Conservation (phyloP, 2,888 invertebrate genomes). For the Coremacera marginata region DNA sequence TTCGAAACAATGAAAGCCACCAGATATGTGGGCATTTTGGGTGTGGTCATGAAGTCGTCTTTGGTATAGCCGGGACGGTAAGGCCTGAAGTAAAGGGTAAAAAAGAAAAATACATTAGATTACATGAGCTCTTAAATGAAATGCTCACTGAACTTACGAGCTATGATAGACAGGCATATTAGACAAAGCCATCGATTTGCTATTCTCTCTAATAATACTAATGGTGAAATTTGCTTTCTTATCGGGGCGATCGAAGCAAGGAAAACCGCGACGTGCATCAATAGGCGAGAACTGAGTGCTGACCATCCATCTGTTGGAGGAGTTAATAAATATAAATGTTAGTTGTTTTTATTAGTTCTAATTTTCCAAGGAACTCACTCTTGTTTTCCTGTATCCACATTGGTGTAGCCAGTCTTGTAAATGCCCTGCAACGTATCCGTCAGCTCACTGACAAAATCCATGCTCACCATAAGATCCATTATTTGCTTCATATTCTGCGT, state of each 20-base stretch:
- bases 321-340: not conserved
- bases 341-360: not conserved
- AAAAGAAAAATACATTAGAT: not conserved
- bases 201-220: slow-evolving; percentile 73
- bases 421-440: slow-evolving; percentile 72
- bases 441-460: slow-evolving; percentile 72
- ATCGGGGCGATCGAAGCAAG: slow-evolving; percentile 88
- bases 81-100: slow-evolving; percentile 45
- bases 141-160: slow-evolving; percentile 53
- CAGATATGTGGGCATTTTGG: slow-evolving; percentile 82
- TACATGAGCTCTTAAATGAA: not conserved
- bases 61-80: slow-evolving; percentile 72
- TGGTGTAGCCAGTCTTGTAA: slow-evolving; percentile 71
- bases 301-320: slow-evolving; percentile 76
- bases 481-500: slow-evolving; percentile 52
- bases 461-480: slow-evolving; percentile 68
- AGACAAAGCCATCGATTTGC: slow-evolving; percentile 70
- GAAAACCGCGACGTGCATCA: slow-evolving; percentile 85
- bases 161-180: slow-evolving; percentile 74
- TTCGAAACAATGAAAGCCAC: slow-evolving; percentile 76
- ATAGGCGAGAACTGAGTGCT: slow-evolving; percentile 86
- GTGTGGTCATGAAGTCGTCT: slow-evolving; percentile 75
- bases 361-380: slow-evolving; percentile 63
- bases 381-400: slow-evolving; percentile 63
- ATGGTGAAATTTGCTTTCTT: slow-evolving; percentile 84